Evolutionary conservation across 1,140 invertebrate genomes (phyloP).

Genomic region (Ladona fulva): DNA sequence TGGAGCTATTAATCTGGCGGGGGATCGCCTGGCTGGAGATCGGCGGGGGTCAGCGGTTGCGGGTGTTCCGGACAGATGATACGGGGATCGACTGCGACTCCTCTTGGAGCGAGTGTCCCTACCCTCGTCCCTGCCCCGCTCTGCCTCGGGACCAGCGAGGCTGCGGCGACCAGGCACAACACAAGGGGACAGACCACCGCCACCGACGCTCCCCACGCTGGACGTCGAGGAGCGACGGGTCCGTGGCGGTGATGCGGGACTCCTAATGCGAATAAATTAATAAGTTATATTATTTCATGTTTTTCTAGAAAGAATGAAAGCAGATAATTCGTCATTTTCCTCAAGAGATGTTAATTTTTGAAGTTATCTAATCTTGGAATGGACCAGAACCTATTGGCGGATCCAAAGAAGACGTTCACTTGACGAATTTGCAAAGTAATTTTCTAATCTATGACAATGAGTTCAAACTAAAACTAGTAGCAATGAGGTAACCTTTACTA

Average conservation of each 20-base stretch:
- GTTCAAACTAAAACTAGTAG: too few species aligned
- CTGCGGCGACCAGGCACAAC: neutral
- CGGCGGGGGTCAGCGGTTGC: neutral
- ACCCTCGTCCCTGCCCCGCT: neutral
- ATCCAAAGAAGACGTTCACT: too few species aligned
- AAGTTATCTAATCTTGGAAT: too few species aligned
- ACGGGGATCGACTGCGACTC: neutral
- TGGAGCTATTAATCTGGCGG: neutral
- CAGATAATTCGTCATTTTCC: neutral
- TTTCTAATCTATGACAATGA: too few species aligned
- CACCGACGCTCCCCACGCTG: constrained; percentile 35
- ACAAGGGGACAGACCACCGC: neutral
- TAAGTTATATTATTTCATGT: too few species aligned
- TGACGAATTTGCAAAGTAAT: too few species aligned
- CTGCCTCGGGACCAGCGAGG: neutral
- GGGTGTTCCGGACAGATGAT: neutral
- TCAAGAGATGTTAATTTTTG: too few species aligned
- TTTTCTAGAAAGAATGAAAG: neutral
- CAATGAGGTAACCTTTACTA: too few species aligned
- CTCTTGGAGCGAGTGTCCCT: neutral
- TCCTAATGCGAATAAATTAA: constrained; percentile 32
- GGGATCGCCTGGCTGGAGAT: neutral
- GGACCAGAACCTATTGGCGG: too few species aligned
- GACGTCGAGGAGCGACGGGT: constrained; percentile 45
- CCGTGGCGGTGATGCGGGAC: constrained; percentile 38